Percentiles rank a stretch among this genome's conserved stretches.
These are phyloP conservation scores for Scleropages formosus DNA, from an alignment of 2,797 vertebrate species.

Conservation along the genomic window DNA sequence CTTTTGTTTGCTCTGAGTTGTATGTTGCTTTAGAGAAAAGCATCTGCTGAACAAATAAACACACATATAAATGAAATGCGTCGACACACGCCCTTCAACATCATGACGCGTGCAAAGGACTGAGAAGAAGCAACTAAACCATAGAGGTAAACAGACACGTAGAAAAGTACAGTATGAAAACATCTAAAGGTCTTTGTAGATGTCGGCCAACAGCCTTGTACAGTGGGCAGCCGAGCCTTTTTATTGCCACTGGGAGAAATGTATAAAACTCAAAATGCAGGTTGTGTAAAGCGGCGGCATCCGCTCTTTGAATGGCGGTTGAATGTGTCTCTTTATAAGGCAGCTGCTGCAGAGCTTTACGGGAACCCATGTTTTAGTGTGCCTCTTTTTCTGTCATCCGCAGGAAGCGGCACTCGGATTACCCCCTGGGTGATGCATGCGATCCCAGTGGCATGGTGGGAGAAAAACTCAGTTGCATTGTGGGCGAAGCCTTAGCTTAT, in stretches of 20 bases:
- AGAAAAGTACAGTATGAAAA: background rate
- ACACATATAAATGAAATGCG: too few relatives aligned
- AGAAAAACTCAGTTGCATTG: too few relatives aligned
- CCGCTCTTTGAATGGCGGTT: background rate
- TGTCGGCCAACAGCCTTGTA: background rate
- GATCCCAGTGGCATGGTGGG: background rate
- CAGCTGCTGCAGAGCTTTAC: conserved; percentile 19
- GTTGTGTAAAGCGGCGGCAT: conserved; percentile 5
- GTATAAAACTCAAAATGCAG: background rate
- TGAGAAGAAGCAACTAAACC: too few relatives aligned
- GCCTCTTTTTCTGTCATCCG: background rate
- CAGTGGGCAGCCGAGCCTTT: background rate
- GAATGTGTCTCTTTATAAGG: background rate
- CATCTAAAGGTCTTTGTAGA: background rate
- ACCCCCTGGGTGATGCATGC: background rate
- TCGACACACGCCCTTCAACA: too few relatives aligned
- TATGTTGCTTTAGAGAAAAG: too few relatives aligned
- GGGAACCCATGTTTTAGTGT: conserved; percentile 14
- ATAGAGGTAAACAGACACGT: too few relatives aligned
- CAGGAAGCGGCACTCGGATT: background rate
- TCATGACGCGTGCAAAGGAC: too few relatives aligned
- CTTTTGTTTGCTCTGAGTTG: too few relatives aligned
- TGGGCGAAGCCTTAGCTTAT: background rate
- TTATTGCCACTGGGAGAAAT: background rate
- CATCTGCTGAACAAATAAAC: too few relatives aligned